Evolutionary conservation across 1,140 invertebrate species (phyloP), one percentile per base, ranked within the genome.

Genomic region (Drosophila sulfurigaster): DNA sequence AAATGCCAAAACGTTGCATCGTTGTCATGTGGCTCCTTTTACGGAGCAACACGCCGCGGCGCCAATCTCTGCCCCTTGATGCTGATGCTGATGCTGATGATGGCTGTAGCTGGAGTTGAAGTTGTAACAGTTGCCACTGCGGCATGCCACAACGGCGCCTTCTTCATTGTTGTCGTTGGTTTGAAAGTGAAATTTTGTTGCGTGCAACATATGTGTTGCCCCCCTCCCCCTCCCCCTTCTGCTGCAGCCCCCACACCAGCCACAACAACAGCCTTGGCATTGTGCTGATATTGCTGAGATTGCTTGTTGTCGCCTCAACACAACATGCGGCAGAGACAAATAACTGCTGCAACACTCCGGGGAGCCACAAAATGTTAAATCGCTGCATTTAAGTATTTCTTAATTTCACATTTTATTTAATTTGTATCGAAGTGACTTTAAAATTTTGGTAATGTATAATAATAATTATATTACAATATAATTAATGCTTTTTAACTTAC

Each of bases 171-270:
- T 78, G 78, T 66, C 38, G 67, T 49, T 63, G 32, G 80, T 70
- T 83, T 78, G 83, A 87, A 87, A 87, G 83, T 87, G 83, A 87
- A 87, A 88, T 88, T 82, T 76, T 56, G n/a, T 48, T 58, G 60
- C 62, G 13, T 75, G 67, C 64, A 72, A 65, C 82, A 85, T 70
- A 86, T 81, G 63, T 75, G 75, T 25, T 58, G 45, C 43, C 20
- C 32, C 20, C 52, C 8, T 5, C 3, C 35, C 8, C 51, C 46
- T n/a, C 25, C 51, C 13, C 11, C 32, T 58, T 2, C 3, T 38
- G 32, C 32, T 5, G 8, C 41, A 2, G 5, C 38, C 57, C 10
- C 20, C 13, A 20, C 16, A 2, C 16, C 16, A 20, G 16, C 16
- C 20, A 20, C 20, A 25, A 25, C 20, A 30, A 13, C 57, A 59